Base-by-base conservation (phyloP, 2,888 invertebrate genomes). In the Ptychoptera albimana region DNA sequence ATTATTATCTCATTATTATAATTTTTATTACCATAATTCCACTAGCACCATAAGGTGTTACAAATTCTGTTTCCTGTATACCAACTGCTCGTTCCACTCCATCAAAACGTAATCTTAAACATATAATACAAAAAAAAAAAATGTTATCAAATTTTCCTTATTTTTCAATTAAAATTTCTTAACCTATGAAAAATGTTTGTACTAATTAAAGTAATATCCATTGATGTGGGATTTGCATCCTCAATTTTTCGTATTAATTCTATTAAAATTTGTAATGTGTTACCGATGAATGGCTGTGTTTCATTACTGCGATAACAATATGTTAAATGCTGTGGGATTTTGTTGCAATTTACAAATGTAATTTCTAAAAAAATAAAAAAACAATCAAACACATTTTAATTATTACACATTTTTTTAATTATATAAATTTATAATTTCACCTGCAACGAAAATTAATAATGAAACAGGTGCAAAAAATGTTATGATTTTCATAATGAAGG, bases 211-310 rank as follows among this genome's bases (percentile, higher is more conserved):
- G 76, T 66, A 55, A 76, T 65, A 53, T 77, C 63, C 46, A 65
- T 70, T 7, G 72, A 61, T 50, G 67, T 68, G 2, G 66, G 63
- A 36, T 69, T 63, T 40, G 60, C 53, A 43, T 60, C 57, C 56
- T 82, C 81, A 44, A 78, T 59, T 60, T 75, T 77, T 51, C 72
- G 68, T 31, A 80, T 52, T 10, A 80, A 58, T 44, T 79, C 78
- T 15, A 79, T 60, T 43, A 76, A 63, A 1, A 75, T 66, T 49
- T 71, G 72, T 5, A 79, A 58, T 13, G 75, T 72, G 47, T 71
- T 61, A 0, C 79, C 78, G 23, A 75, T 68, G 39, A 63, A 60
- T 14, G 67, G 54, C 30, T 61, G 53, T 1, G 70, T 68, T 2
- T 67, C 69, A 14, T 70, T 67, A 32, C 64, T 63, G 41, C 67